phyloP scores from a whole-genome alignment of 1,140 invertebrate species.

The Formica exsecta region DNA sequence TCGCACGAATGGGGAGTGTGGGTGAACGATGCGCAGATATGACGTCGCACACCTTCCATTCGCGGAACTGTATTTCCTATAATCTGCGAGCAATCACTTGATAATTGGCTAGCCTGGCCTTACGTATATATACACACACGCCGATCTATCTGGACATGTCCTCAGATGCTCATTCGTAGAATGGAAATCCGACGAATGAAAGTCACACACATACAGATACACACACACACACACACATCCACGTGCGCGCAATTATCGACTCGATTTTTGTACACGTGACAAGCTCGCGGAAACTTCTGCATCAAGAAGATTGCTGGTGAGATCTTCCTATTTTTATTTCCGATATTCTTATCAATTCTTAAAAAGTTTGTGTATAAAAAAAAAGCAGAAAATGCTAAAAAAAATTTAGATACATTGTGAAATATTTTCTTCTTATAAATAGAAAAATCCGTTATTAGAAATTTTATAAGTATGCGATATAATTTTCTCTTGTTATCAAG shows the following conservation, averaged over 20 bases:
- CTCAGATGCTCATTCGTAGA: constrained; percentile 71
- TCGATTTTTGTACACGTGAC: constrained; percentile 27
- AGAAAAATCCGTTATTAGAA: neutral
- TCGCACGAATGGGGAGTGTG: constrained; percentile 37
- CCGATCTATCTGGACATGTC: constrained; percentile 59
- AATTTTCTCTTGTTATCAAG: neutral
- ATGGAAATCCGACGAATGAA: constrained; percentile 66
- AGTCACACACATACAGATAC: neutral
- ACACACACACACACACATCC: too few species aligned
- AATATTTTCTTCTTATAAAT: neutral
- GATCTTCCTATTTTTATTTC: neutral
- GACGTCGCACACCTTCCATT: constrained; percentile 68
- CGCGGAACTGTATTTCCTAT: constrained; percentile 80
- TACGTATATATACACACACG: constrained; percentile 62
- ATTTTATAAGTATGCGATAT: neutral
- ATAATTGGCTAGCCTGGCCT: constrained; percentile 74
- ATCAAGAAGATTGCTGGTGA: neutral
- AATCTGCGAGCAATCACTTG: constrained; percentile 81
- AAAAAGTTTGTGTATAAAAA: neutral
- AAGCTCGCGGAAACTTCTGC: too few species aligned
- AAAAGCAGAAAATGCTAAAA: neutral
- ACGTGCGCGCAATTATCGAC: neutral
- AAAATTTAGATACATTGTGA: neutral
- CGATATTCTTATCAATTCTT: neutral
- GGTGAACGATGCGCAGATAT: constrained; percentile 56